Base-by-base conservation (phyloP, 2,888 invertebrate species). In the Leucophenga montana region DNA sequence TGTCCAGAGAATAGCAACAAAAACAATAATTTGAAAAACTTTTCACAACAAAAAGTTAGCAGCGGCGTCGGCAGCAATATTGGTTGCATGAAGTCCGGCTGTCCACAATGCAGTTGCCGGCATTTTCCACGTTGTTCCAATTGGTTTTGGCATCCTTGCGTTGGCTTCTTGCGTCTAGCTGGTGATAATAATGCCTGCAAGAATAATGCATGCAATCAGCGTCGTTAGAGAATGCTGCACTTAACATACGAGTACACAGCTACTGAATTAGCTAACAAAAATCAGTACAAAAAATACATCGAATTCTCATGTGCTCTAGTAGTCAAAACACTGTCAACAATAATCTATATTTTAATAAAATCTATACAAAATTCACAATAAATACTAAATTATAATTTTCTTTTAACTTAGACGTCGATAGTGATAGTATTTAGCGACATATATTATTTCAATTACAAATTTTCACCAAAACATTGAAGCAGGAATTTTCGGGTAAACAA, bases 41-140 rank as follows among this genome's bases (percentile, higher is more conserved):
- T 16, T 16, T n/a, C 50, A 18, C 50, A 50, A 16, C 50, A 50
- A 16, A 50, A 50, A 50, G 13, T 50, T 13, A n/a, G n/a, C 39
- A 46, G 6, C 3, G 16, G 4, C 14, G 18, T 6, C 50, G 16
- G 4, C 33, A 13, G 33, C 22, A 59, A 31, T 6, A 14, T 59
- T 33, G 16, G 59, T 2, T 72, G 54, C 59, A 70, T 71, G 69
- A 73, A 61, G 18, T 69, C 62, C 27, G 54, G 69, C n/a, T 33
- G 44, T 53, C 68, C 46, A 9, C 11, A n/a, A 9, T 48, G 73
- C 50, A 71, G 71, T 33, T 69, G 70, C 18, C 80, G 80, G 75
- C 69, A 70, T 44, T 78, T 73, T 31, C 69, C 79, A 0, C 70
- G 74, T 13, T 80, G 75, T 66, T 65, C 80, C n/a, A 73, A 74